Percentiles rank a stretch among this genome's conserved stretches.
Conservation (phyloP, 2,113 vertebrate species). For the Lophura nycthemera region DNA sequence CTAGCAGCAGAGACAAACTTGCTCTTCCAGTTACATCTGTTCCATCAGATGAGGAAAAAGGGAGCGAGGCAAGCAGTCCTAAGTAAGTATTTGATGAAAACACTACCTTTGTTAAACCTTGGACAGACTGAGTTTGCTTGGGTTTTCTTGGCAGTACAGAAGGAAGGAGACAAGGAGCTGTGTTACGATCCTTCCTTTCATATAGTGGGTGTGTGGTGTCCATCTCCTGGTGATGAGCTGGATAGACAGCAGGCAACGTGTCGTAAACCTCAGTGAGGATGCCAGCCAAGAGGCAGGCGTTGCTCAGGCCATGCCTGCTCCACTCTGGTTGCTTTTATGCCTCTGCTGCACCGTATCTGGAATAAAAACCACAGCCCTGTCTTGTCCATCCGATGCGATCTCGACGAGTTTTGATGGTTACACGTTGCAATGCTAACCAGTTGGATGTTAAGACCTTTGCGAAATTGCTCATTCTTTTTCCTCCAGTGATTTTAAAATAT, state of each 20-base stretch:
- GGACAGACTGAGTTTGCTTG: background rate
- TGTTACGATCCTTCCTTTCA: background rate
- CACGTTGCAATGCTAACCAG: background rate
- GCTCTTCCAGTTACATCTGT: fast-evolving
- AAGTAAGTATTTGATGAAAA: background rate
- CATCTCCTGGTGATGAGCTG: background rate
- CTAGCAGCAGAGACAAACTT: background rate
- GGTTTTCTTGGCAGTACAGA: background rate
- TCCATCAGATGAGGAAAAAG: background rate
- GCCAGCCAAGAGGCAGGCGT: fast-evolving
- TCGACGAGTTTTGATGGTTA: background rate
- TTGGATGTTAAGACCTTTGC: conserved; percentile 39
- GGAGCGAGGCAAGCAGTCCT: background rate
- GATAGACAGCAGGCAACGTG: background rate
- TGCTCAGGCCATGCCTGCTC: background rate
- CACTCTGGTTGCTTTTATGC: conserved; percentile 5
- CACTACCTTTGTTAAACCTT: background rate
- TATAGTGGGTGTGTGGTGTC: background rate
- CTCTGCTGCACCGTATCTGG: fast-evolving
- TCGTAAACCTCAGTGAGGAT: background rate
- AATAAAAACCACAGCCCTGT: background rate
- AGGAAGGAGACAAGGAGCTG: fast-evolving
- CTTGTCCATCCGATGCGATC: background rate
- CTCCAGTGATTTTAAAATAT: conserved; percentile 57
- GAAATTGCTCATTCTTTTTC: background rate